Evolutionary conservation across 2,888 invertebrate genomes (phyloP), one percentile per base, ranked within the genome.

Genomic region (Aspidapion aeneum): DNA sequence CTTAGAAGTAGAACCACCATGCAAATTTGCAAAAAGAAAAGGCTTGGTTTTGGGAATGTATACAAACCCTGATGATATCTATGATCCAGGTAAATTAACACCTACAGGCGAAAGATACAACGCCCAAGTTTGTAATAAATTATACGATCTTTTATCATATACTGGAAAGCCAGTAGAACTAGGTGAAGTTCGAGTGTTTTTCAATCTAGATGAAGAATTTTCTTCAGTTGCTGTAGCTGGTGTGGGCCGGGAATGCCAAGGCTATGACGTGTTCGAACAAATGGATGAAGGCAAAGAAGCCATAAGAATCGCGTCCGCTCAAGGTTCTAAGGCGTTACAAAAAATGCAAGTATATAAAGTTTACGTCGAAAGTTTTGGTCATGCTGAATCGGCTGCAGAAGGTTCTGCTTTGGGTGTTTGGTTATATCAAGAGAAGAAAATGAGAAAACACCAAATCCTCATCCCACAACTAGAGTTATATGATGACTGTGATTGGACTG

Each of bases 321-420:
- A 80, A 1, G 90, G 87, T 0, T 83, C 85, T 18, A 80, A 79
- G 65, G 84, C 85, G 1, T 77, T 90, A 9, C 83, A 85, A 51
- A 72, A 78, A 1, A 75, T 87, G 17, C 77, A 80, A 52, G 84
- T 87, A 0, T 82, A 80, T 56, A 77, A 82, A 21, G 85, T 93
- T 35, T 83, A 85, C 66, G 82, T 93, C 0, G 93, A 94, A 74
- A 87, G 89, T 18, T 90, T 92, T 73, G 90, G 89, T 7, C 85
- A 88, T 73, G 87, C 91, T 0, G 90, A 90, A 76, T 90, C 91
- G 1, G 87, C 92, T 1, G 92, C 92, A 0, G 93, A 93, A 78
- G 93, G 92, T 1, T 87, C 90, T 0, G 81, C 83, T 1, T 81
- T 94, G 18, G 86, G 86, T 0, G 79, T 87, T 7, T 91, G 88